These are phyloP conservation scores for Calliopum simillimum DNA, from an alignment of 2,888 invertebrate genomes.

Conservation along the genomic window DNA sequence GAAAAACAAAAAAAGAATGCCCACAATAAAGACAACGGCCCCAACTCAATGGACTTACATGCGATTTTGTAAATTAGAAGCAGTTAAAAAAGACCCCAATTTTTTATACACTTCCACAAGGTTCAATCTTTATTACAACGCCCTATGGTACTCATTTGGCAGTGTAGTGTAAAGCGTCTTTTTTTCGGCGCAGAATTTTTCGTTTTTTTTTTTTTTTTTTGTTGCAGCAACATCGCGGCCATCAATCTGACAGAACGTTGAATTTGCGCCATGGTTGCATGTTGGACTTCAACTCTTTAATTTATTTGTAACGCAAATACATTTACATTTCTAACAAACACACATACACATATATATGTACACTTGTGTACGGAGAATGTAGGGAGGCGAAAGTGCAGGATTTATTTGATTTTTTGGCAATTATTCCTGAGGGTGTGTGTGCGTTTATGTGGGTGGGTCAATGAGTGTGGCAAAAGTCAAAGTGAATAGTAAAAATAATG, in stretches of 20 bases:
- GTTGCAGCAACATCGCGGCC: slow-evolving; percentile 7
- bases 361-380: background rate
- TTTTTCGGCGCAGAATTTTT: slow-evolving; percentile 2
- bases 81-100: slow-evolving; percentile 20
- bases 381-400: background rate
- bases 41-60: slow-evolving; percentile 29
- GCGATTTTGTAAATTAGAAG: slow-evolving; percentile 58
- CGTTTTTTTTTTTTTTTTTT: background rate
- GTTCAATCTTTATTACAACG: slow-evolving; percentile 35
- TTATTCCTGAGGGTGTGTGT: slow-evolving; percentile 14
- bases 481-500: background rate
- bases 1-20: slow-evolving; percentile 27
- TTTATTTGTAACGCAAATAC: slow-evolving; percentile 27
- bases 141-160: slow-evolving; percentile 54
- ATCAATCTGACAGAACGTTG: slow-evolving; percentile 31
- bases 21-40: slow-evolving; percentile 38
- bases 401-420: slow-evolving; percentile 28
- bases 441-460: background rate
- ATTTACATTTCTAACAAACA: slow-evolving; percentile 24
- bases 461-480: background rate
- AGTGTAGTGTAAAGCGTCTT: slow-evolving; percentile 39
- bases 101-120: slow-evolving; percentile 35
- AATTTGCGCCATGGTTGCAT: background rate
- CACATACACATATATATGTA: background rate
- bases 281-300: slow-evolving; percentile 23